phyloP scores from a whole-genome alignment of 2,113 vertebrate species.

The Castor canadensis region DNA sequence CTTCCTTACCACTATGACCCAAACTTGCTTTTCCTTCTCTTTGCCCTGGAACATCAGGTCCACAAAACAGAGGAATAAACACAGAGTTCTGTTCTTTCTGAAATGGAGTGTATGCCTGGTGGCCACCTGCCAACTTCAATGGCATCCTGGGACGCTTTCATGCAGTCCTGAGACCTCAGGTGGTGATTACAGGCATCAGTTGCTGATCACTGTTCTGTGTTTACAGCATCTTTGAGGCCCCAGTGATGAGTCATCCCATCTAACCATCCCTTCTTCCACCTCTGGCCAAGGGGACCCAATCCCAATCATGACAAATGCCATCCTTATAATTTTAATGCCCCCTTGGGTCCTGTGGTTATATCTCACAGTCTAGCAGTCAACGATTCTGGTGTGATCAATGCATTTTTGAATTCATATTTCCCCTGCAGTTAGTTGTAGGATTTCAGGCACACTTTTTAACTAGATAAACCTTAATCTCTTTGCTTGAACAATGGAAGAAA shows the following conservation, averaged over 20 bases:
- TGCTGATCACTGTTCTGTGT: background rate
- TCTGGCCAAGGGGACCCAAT: background rate
- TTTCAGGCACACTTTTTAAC: background rate
- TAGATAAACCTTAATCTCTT: background rate
- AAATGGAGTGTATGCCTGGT: background rate
- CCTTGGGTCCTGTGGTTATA: background rate
- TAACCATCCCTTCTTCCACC: background rate
- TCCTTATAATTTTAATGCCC: background rate
- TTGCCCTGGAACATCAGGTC: constrained; percentile 55
- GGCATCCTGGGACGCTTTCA: background rate
- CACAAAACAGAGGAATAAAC: constrained; percentile 32
- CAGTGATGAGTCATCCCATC: background rate
- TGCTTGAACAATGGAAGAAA: background rate
- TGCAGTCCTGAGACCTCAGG: background rate
- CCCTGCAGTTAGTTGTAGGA: background rate
- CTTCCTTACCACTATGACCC: background rate
- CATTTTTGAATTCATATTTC: background rate
- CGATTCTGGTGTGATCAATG: background rate
- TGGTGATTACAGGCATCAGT: background rate
- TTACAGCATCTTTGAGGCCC: background rate
- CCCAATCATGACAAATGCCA: background rate
- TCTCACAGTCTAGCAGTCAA: background rate
- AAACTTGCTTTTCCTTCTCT: background rate
- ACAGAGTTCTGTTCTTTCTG: background rate
- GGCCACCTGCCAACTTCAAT: background rate